Evolutionary conservation across 1,140 invertebrate genomes (phyloP), one percentile per base, ranked within the genome.

Genomic region (Sitophilus oryzae): DNA sequence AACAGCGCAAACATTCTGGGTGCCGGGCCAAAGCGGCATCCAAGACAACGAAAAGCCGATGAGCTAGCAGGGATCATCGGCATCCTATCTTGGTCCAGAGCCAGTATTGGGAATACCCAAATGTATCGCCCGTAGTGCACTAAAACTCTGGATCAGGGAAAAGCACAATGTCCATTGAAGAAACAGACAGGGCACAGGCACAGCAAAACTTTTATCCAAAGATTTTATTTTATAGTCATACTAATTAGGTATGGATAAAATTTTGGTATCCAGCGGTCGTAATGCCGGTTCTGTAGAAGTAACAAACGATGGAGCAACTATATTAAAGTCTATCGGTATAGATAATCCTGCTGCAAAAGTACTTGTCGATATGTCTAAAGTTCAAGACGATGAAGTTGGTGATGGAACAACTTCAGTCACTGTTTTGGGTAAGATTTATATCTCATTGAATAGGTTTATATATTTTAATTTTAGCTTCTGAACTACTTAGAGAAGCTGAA

Each of bases 271-370:
- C 36, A 79, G 82, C 63, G 86, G 91, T 14, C 80, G 89, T 60
- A 86, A 84, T 71, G 80, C 85, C 65, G 90, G 93, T 35, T 66
- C 86, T 73, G 88, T 99, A 48, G 88, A 96, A 75, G 93, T 99
- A 4, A 99, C 97, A 30, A 99, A 99, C 76, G 97, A 99, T 78
- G 97, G 97, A 53, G 97, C 97, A 10, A 99, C 97, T 4, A 99
- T 99, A 71, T 76, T 99, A 37, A 94, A 95, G 73, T 85, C 90
- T 9, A 84, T 99, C 55, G 96, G 96, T 42, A 92, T 99, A 18
- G 96, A 99, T 71, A 99, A 99, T 77, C 95, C 97, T 43, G 96
- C 96, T 22, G 96, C 96, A 2, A 99, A 99, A 78, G 93, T 99
- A 68, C 77, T 99, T 21, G 93, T 99, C 15, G 93, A 99, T 61